These are phyloP conservation scores for Enteromius radiatus DNA, from an alignment of 2,797 vertebrate species.

Conservation along the genomic window DNA sequence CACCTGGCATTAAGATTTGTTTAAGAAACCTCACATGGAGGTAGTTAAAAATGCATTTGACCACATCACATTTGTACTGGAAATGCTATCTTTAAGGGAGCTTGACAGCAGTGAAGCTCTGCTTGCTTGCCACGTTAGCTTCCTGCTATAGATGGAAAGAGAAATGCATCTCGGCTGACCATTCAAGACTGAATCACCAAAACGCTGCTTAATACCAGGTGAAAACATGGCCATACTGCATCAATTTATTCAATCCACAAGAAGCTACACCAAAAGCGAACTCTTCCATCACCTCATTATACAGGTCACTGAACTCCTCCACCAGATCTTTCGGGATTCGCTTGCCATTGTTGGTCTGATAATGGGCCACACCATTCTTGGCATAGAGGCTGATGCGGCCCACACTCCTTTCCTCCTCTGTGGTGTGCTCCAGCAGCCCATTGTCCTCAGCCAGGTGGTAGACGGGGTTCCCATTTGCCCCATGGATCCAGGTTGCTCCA, in stretches of 20 bases:
- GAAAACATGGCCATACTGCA: background rate
- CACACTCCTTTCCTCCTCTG: slow-evolving; percentile 90
- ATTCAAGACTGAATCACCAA: background rate
- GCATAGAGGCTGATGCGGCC: slow-evolving; percentile 97
- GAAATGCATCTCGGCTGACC: background rate
- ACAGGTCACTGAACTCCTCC: slow-evolving; percentile 99
- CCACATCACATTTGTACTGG: background rate
- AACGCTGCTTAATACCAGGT: background rate
- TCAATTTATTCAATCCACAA: background rate
- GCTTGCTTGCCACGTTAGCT: background rate
- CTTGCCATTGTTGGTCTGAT: slow-evolving; percentile 91
- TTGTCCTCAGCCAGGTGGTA: slow-evolving; percentile 99
- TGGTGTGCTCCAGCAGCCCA: slow-evolving; percentile 93
- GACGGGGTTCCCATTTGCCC: slow-evolving; percentile 95
- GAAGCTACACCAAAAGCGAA: background rate
- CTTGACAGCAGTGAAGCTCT: background rate
- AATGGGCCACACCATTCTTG: slow-evolving; percentile 97
- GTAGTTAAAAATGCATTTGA: background rate
- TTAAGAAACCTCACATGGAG: background rate
- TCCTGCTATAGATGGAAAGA: background rate
- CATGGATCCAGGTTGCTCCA: slow-evolving; percentile 99
- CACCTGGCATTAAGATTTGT: background rate
- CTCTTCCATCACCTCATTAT: slow-evolving; percentile 87
- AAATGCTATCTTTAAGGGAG: background rate
- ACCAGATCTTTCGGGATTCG: slow-evolving; percentile 98